phyloP scores from a whole-genome alignment of 2,888 invertebrate species.

The Coelogynopora nodosa region DNA sequence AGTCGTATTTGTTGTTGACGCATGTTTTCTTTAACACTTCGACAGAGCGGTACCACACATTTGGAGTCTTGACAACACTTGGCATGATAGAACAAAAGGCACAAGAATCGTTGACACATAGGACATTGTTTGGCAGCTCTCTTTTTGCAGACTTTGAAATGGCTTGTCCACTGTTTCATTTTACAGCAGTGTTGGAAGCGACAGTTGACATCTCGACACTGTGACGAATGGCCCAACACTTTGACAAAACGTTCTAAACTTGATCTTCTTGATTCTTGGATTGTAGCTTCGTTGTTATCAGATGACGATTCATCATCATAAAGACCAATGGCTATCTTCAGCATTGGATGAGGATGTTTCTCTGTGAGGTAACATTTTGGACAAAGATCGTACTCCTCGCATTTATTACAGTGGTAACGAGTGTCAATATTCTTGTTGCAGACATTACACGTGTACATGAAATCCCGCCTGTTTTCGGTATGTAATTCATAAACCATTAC shows the following conservation, averaged over 20 bases:
- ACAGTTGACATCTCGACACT: conserved; percentile 97
- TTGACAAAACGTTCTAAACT: conserved; percentile 89
- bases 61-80: conserved; percentile 86
- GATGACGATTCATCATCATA: conserved; percentile 41
- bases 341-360: conserved; percentile 94
- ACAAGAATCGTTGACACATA: conserved; percentile 96
- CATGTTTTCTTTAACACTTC: conserved; percentile 92
- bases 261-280: conserved; percentile 75
- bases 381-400: conserved; percentile 99
- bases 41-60: conserved; percentile 97
- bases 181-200: conserved; percentile 92
- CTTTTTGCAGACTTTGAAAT: conserved; percentile 87
- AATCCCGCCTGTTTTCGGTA: conserved; percentile 86
- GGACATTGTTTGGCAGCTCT: conserved; percentile 81
- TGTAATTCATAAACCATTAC: conserved; percentile 96
- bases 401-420: conserved; percentile 85
- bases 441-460: conserved; percentile 96
- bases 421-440: conserved; percentile 94
- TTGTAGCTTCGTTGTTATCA: conserved; percentile 64
- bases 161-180: conserved; percentile 98
- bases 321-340: conserved; percentile 81
- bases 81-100: conserved; percentile 95
- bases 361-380: conserved; percentile 87
- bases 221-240: conserved; percentile 90
- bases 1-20: conserved; percentile 88